Conservation (phyloP, 2,113 vertebrate species). For the Gymnobelideus leadbeateri region DNA sequence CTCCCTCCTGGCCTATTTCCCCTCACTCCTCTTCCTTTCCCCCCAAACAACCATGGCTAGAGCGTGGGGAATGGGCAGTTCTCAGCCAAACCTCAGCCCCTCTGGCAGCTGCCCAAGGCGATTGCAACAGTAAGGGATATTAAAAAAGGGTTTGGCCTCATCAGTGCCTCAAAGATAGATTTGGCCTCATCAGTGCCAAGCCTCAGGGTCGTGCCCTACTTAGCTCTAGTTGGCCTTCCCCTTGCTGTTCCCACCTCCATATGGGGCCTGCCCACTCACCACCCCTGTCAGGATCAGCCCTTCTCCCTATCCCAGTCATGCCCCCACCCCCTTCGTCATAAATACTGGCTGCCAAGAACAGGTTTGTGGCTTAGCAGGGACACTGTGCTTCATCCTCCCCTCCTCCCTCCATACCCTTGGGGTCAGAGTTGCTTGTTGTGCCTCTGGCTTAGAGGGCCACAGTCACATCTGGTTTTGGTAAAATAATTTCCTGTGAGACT, state of each 20-base stretch:
- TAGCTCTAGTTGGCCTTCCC: constrained; percentile 47
- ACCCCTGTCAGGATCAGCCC: neutral
- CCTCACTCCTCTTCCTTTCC: constrained; percentile 17
- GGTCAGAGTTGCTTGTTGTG: constrained; percentile 61
- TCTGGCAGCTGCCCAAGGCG: constrained; percentile 54
- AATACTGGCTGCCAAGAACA: neutral
- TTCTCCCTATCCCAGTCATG: neutral
- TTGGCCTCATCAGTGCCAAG: constrained; percentile 70
- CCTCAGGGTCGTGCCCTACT: constrained; percentile 66
- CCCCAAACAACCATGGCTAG: constrained; percentile 33
- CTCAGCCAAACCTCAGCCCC: constrained; percentile 59
- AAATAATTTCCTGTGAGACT: constrained; percentile 67
- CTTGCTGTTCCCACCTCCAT: neutral
- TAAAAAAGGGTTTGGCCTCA: constrained; percentile 70
- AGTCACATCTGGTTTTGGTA: constrained; percentile 57
- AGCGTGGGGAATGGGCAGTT: constrained; percentile 46
- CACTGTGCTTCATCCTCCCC: neutral
- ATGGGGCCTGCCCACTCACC: neutral
- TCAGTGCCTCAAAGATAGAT: constrained; percentile 53
- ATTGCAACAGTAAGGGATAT: constrained; percentile 52
- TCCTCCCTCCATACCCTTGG: constrained; percentile 39
- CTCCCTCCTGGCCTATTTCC: constrained; percentile 21
- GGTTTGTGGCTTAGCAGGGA: constrained; percentile 31
- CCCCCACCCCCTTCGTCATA: neutral
- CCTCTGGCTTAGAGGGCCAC: constrained; percentile 48